Percentiles rank a stretch among this genome's conserved stretches.
phyloP scores from a whole-genome alignment of 2,797 vertebrate species.

The Pampus argenteus region DNA sequence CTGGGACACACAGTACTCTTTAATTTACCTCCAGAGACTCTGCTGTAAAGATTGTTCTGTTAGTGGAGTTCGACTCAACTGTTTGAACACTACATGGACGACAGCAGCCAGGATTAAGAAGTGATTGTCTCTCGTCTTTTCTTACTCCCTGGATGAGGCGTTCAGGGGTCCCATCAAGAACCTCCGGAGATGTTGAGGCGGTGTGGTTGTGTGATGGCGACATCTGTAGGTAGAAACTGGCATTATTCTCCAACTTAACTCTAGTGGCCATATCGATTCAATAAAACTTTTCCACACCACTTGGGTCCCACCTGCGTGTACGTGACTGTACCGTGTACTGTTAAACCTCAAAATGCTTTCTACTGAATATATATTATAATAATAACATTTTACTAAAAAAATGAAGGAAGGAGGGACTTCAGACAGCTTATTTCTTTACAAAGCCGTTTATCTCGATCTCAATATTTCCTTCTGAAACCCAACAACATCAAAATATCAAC shows the following conservation, averaged over 20 bases:
- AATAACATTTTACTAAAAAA: too few relatives aligned
- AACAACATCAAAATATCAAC: not conserved
- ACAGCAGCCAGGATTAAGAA: not conserved
- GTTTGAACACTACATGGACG: not conserved
- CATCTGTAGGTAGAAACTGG: constrained; percentile 32
- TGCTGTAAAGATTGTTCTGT: not conserved
- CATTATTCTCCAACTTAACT: too few relatives aligned
- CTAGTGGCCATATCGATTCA: too few relatives aligned
- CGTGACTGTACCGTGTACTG: too few relatives aligned
- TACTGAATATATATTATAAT: not conserved
- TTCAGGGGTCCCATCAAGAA: not conserved
- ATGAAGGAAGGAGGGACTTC: not conserved
- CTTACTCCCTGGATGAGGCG: not conserved
- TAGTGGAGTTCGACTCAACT: not conserved
- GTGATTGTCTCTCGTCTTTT: not conserved
- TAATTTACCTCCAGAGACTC: not conserved
- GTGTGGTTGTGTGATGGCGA: constrained; percentile 12
- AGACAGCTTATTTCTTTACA: not conserved
- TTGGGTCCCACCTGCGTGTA: too few relatives aligned
- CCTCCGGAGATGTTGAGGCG: not conserved
- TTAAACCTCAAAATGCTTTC: not conserved
- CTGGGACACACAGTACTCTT: not conserved
- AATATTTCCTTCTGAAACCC: not conserved
- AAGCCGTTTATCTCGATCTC: not conserved
- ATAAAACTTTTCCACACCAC: too few relatives aligned